Evolutionary conservation across 2,888 invertebrate species (phyloP), one percentile per base, ranked within the genome.

Genomic region (Ormia ochracea): DNA sequence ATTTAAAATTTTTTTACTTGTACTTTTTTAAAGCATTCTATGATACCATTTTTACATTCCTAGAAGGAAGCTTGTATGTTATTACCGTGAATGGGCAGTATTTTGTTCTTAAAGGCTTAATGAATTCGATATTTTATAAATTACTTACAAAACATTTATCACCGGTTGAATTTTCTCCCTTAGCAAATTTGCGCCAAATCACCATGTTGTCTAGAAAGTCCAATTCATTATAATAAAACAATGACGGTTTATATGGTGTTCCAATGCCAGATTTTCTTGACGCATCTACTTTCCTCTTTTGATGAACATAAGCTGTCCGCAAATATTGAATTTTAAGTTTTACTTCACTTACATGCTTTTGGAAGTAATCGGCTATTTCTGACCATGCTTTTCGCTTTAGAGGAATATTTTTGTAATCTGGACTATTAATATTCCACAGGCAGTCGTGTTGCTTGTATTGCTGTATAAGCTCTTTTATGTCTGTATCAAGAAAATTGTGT

Each of bases 261-360:
- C 48, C 65, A 1, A 9, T 3, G 4, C 65, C 59, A n/a, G 21
- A 38, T 66, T 31, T 75, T 26, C 10, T 66, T 0, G 79, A 79
- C 7, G 54, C 66, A 2, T 76, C 73, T 2, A 83, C 81, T 76
- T 82, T 83, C 41, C 72, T 79, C 33, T 76, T 83, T 38, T 83
- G 83, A 5, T 26, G 28, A 1, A 84, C 72, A 54, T 83, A 84
- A 0, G 82, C 82, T 9, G 72, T 65, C 3, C 83, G 81, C n/a
- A 84, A 50, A 14, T 81, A 66, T 43, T 84, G 83, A 3, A 84
- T 41, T 72, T 84, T 83, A 3, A 65, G 78, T 38, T 83, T 84
- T 0, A 84, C 48, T 33, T 77, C 78, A 4, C 4, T 5, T 3
- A 58, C 43, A 36, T 73, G 28, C 58, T 68, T 78, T 1, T 72